Base-by-base conservation (phyloP, 2,113 vertebrate species). In the Rhinoptilus africanus region DNA sequence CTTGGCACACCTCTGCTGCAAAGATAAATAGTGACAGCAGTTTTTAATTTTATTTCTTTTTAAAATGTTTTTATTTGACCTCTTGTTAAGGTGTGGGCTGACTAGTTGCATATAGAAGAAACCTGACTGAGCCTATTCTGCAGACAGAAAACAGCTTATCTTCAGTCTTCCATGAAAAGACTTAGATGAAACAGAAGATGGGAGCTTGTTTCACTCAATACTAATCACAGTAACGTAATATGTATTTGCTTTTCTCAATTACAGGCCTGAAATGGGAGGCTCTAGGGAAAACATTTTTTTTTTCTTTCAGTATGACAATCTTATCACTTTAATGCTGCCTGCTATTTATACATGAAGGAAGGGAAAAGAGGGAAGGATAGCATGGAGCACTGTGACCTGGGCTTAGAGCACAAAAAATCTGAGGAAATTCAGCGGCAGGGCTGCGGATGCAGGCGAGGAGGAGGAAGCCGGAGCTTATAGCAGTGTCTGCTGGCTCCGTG, bases 191-290 rank as follows among this genome's bases (percentile, higher is more conserved):
- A 92, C 72, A 48, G 85, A 96, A 92, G 85, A 94, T 43, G 75
- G 81, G 75, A 95, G 89, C 88, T 88, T 92, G 85, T 84, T 96
- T 93, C 78, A 43, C 93, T 94, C 93, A 78, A 54, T 83, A 76
- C 45, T 82, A 85, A 88, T 97, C 91, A 92, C 80, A 89, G 74
- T 92, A 92, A 93, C 77, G 76, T 80, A 96, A 77, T 92, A 95
- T 51, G 54, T 84, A 72, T 93, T 97, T 96, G 85, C 63, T 96
- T 97, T 95, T 94, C 95, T 93, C 86, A 96, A 28, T 93, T 92
- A 86, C 48, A 74, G 79, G n/a, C 62, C 60, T 85, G 73, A 95
- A 95, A 75, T 68, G 41, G 78, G 53, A 96, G 32, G 47, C 63
- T 96, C 51, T 63, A 64, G 67, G 63, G 54, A 82, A 77, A 97